These are phyloP conservation scores for Corbicula japonica DNA, from an alignment of 2,888 invertebrate species.

Conservation along the genomic window DNA sequence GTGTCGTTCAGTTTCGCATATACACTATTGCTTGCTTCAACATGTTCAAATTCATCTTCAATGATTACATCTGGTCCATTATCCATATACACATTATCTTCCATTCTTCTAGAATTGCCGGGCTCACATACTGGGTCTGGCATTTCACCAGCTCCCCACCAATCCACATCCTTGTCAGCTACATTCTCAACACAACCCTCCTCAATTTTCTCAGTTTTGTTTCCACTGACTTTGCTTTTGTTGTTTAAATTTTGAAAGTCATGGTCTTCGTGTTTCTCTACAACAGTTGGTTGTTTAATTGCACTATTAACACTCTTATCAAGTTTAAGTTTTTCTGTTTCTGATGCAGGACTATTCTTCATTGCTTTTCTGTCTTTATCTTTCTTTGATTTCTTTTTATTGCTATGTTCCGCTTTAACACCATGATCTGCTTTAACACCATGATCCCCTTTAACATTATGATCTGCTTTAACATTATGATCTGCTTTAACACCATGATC, in stretches of 20 bases:
- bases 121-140: conserved; percentile 3
- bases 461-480: too few relatives aligned
- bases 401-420: too few relatives aligned
- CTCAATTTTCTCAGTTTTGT: not conserved
- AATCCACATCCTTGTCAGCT: conserved; percentile 27
- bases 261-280: not conserved
- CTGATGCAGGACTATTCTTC: not conserved
- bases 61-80: conserved; percentile 60
- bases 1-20: too few relatives aligned
- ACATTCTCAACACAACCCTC: conserved; percentile 2
- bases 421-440: too few relatives aligned
- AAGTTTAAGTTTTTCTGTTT: not conserved
- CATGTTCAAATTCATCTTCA: conserved; percentile 50
- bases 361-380: conserved; percentile 21
- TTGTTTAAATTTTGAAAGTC: too few relatives aligned
- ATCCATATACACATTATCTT: conserved; percentile 38
- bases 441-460: too few relatives aligned
- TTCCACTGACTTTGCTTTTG: not conserved
- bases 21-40: too few relatives aligned
- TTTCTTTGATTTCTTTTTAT: conserved; percentile 37
- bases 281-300: not conserved
- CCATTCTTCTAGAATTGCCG: not conserved
- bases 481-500: too few relatives aligned
- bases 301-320: not conserved
- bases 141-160: conserved; percentile 50